Base-by-base conservation (phyloP, 2,888 invertebrate species). In the Ornithoptera alexandrae region DNA sequence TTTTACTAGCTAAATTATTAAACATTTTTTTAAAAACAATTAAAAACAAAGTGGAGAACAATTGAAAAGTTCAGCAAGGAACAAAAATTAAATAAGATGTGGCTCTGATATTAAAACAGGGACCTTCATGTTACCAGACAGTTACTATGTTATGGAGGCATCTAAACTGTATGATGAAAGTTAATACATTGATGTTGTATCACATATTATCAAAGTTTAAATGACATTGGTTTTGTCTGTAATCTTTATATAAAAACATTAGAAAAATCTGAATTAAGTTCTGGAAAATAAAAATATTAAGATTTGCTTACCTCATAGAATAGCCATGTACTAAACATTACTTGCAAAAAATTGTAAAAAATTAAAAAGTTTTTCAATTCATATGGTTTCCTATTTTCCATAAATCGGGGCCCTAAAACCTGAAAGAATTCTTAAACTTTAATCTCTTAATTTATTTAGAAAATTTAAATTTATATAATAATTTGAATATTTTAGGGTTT, bases 321-420 rank as follows among this genome's bases (percentile, higher is more conserved):
- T 78, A 97, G 94, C 96, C 97, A 98, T 78, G 95, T 93, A 82
- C 98, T 98, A 92, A 98, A 96, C 79, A 97, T 80, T 79, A 98
- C 97, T 97, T 98, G 98, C 83, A 95, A 92, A 83, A 97, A 94
- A 93, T 97, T 97, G 91, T 97, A 97, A 76, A 94, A 86, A 91
- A 97, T 94, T 90, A 97, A 94, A 78, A 95, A 85, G 84, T 95
- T 95, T 86, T 96, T 94, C 83, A 97, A 90, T 85, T 97, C 95
- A 89, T 96, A 95, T 74, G 98, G 97, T 92, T 97, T 97, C 83
- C 98, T 95, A 92, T 97, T 96, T 90, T 97, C 96, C 98, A 98
- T 98, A 84, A 97, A 90, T 87, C 95, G 95, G 79, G 98, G 98
- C 72, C 98, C 98, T 85, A 97, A 85, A 84, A 96, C 95, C 95